These are phyloP conservation scores for Endotricha flammealis DNA, from an alignment of 2,888 invertebrate species.

Conservation along the genomic window DNA sequence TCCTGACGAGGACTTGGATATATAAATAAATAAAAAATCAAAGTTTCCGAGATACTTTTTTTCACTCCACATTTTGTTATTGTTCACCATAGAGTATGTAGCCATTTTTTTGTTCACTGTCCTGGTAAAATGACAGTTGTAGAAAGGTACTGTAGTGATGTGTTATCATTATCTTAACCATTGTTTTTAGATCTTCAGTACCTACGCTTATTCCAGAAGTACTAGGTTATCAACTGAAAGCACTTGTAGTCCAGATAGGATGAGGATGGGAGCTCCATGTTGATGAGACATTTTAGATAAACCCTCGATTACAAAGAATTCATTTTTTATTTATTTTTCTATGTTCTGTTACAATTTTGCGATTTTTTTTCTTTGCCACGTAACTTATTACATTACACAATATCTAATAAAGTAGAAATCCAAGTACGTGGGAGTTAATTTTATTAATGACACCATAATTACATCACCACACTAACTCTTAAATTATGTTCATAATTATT, in stretches of 20 bases:
- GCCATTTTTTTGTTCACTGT: no score
- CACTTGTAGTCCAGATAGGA: no score
- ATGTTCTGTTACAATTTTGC: conserved; percentile 74
- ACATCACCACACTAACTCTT: conserved; percentile 67
- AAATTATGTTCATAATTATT: conserved; percentile 67
- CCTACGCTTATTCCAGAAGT: no score
- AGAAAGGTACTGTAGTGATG: no score
- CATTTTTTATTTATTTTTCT: conserved; percentile 75
- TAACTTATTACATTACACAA: conserved; percentile 65
- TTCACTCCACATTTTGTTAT: no score
- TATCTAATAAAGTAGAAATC: conserved; percentile 75
- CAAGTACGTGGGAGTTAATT: conserved; percentile 71
- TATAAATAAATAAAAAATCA: conserved; percentile 44
- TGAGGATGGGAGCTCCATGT: no score
- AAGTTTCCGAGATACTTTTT: background rate
- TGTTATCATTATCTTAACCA: no score
- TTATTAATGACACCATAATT: conserved; percentile 72
- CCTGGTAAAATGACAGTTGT: no score
- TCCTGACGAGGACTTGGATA: conserved; percentile 90
- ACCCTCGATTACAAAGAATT: conserved; percentile 70
- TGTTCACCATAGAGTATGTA: no score
- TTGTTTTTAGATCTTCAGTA: no score
- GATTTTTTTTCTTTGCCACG: conserved; percentile 72
- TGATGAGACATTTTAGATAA: conserved; percentile 43
- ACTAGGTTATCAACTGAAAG: no score